Evolutionary conservation across 2,797 vertebrate genomes (phyloP).

Genomic region (Cynopterus sphinx): DNA sequence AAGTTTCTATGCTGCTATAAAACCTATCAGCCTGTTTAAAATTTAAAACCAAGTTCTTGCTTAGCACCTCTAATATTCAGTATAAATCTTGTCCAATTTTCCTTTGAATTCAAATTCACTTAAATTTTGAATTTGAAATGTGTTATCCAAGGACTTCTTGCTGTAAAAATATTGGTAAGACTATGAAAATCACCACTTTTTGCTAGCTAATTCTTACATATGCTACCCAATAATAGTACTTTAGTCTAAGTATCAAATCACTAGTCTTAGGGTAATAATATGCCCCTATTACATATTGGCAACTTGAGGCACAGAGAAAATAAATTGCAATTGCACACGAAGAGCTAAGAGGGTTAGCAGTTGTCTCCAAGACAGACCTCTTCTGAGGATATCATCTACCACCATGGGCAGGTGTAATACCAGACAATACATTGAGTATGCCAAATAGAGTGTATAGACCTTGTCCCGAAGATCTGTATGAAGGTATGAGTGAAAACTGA

Average conservation of each 20-base stretch:
- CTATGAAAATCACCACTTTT: conserved; percentile 34
- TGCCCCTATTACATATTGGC: not conserved
- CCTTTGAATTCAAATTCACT: conserved; percentile 55
- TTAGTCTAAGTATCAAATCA: conserved; percentile 25
- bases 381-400: not conserved
- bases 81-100: conserved; percentile 26
- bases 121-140: conserved; percentile 37
- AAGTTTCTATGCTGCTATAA: conserved; percentile 7
- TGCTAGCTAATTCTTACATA: conserved; percentile 41
- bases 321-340: not conserved
- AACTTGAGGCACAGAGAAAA: not conserved
- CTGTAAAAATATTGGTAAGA: not conserved
- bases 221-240: not conserved
- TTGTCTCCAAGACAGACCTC: not conserved
- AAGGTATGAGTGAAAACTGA: not conserved
- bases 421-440: not conserved
- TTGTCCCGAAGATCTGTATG: conserved; percentile 15
- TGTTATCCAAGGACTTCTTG: not conserved
- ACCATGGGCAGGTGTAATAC: not conserved
- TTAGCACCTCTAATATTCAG: conserved; percentile 27
- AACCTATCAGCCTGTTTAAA: conserved; percentile 20
- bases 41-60: conserved; percentile 40
- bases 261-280: not conserved
- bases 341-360: not conserved
- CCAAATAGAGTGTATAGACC: not conserved